Percentiles rank a stretch among this genome's conserved stretches.
phyloP scores from a whole-genome alignment of 1,140 invertebrate genomes.

The Macrocentrus cingulum region DNA sequence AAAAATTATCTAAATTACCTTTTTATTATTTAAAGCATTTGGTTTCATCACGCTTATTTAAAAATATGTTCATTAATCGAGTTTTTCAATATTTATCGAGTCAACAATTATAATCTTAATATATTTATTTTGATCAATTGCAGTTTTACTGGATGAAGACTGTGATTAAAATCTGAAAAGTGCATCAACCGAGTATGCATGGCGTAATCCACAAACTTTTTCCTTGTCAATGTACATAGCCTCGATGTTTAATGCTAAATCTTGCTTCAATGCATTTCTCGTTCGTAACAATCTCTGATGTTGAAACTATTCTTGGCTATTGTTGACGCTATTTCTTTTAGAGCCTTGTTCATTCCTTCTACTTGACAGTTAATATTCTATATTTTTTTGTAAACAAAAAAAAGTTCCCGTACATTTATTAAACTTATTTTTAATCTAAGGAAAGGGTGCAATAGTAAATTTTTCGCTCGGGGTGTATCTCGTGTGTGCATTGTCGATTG shows the following conservation, averaged over 20 bases:
- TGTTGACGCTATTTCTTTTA: slow-evolving; percentile 81
- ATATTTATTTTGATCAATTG: not conserved
- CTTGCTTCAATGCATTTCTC: slow-evolving; percentile 79
- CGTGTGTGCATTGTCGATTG: slow-evolving; percentile 76
- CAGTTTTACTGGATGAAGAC: no score
- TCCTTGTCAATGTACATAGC: slow-evolving; percentile 91
- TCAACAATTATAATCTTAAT: not conserved
- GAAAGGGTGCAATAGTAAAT: slow-evolving; percentile 54
- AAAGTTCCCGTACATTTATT: not conserved
- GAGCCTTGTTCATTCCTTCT: slow-evolving; percentile 74
- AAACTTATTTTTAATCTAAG: not conserved
- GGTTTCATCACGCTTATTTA: no score
- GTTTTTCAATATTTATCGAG: no score
- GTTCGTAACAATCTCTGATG: slow-evolving; percentile 86
- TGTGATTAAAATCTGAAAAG: slow-evolving; percentile 73
- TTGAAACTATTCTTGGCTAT: no score
- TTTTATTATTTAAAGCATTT: no score
- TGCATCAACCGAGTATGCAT: slow-evolving; percentile 84
- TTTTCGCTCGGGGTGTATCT: slow-evolving; percentile 90
- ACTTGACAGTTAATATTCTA: slow-evolving; percentile 83
- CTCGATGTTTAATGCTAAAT: slow-evolving; percentile 86
- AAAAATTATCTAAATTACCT: no score
- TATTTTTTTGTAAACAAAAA: slow-evolving; percentile 80
- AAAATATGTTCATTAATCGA: no score
- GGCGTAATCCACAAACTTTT: slow-evolving; percentile 87